Base-by-base conservation (phyloP, 2,797 vertebrate species). In the Etheostoma nigrum region DNA sequence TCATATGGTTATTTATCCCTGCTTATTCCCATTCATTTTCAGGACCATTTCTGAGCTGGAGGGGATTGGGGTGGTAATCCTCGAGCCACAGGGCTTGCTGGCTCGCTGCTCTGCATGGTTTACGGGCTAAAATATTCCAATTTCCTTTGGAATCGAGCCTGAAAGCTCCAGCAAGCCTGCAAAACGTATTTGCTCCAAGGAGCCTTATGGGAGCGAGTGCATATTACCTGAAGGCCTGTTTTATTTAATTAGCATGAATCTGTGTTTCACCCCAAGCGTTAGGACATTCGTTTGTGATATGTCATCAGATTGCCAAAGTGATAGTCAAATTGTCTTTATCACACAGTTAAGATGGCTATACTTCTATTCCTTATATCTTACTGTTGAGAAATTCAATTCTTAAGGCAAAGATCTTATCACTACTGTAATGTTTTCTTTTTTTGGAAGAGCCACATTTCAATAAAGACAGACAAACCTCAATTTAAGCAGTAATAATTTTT, bases 31-130 rank as follows among this genome's bases (percentile, higher is more conserved):
- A 63, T 91, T 89, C 80, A 81, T 68, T 88, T 90, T 89, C 76
- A 72, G 63, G 72, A 86, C 83, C 71, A 27, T 79, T 84, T 84
- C 78, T 54, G 77, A 84, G 79, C 87, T 85, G 70, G 18, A 42
- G 83, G 86, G 85, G 87, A 89, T 91, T 60, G 72, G 53, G 76
- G 47, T 71, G 83, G 67, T 90, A 92, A 92, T 92, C 89, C 87
- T 62, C 6, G 4, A 81, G 85, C 88, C 85, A 73, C 67, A 83
- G 68, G 87, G 67, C 57, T 85, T 71, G 68, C 72, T 86, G 86
- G 88, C 78, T 80, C 59, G 66, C 63, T 59, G 74, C 61, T 79
- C 73, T 58, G 76, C 74, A 61, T 74, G 63, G 79, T 85, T 81
- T 81, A 21, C 23, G 66, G 69, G 70, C 86, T 85, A 76, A 85